Evolutionary conservation across 2,797 vertebrate genomes (phyloP), one percentile per base, ranked within the genome.

Genomic region (Steatocranus sp.): DNA sequence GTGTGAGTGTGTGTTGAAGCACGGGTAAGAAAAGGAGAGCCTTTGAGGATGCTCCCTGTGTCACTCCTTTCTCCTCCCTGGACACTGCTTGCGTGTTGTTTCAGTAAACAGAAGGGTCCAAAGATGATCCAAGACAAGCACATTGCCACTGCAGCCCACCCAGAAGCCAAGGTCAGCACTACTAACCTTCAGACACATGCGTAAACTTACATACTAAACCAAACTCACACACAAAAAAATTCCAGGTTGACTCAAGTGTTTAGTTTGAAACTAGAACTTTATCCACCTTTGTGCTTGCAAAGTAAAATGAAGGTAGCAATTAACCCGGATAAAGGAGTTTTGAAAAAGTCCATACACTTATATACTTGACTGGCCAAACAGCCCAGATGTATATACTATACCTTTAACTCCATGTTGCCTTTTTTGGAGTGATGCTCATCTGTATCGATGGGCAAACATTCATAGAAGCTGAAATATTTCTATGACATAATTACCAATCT

Each of bases 71-170:
- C 89, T 87, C 87, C 86, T 89, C 84, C 76, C 63, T 56, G 85
- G 91, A 94, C 88, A 66, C 83, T 82, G 87, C 84, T 81, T 83
- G 91, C 34, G 77, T 95, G 92, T 94, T 95, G 90, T 94, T 89
- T 94, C 77, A 94, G 88, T 90, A 90, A 94, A 94, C 93, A 94
- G 83, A 92, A 87, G 81, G 82, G 86, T 90, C 87, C 91, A 86
- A 80, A 86, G 87, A 94, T 66, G 87, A 80, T 93, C 91, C 93
- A 93, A 94, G 79, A 92, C 88, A 92, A 94, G 90, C 93, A 91
- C 83, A 79, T 83, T 82, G 88, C 87, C 90, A 89, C 87, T 23
- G 73, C 80, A 81, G 93, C 93, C 94, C 94, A 95, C 93, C 94
- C 94, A 94, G 90, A 84, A 93, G 90, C 84, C 90, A 83, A 89